Evolutionary conservation across 2,797 vertebrate species (phyloP), one percentile per base, ranked within the genome.

Genomic region (Acanthurus tractus): DNA sequence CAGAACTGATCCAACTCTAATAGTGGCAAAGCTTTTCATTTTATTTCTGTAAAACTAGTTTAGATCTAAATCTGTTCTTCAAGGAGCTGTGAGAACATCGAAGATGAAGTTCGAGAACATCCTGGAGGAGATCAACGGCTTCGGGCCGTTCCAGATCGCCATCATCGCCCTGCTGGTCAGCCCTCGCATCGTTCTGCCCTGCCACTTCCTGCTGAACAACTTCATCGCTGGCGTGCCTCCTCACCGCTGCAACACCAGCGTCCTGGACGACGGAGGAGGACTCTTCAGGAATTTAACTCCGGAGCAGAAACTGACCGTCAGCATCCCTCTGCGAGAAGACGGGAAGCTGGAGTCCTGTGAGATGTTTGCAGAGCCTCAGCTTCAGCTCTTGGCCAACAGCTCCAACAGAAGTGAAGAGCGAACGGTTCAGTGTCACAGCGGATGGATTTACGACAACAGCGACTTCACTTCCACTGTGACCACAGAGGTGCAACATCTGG

Each of bases 61-160:
- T 4, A 8, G 36, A 10, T 62, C 11, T 52, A 3, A 6, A 29
- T 70, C 18, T 76, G n/a, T 34, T 61, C 8, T 50, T n/a, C 8
- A 3, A 46, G 23, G n/a, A 20, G 49, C 4, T 3, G 3, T 0
- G 11, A 22, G 0, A 4, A 12, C 6, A 6, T 29, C 3, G 25
- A 92, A 55, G 54, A 98, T 97, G 96, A 93, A 88, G 66, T 97
- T 98, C 48, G 97, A 99, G 54, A 93, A 83, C 5, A 86, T 97
- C 75, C 85, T 99, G 52, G 81, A 92, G 1, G 94, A 97, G 78
- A 88, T 73, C 0, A 80, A 94, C 0, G 95, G 96, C 29, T 98
- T 97, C 58, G 97, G 97, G 15, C 93, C 79, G 44, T 98, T 96
- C 87, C 97, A 98, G 59, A 79, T 97, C 14, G 4, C 82, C 61